Conservation (phyloP, 2,888 invertebrate genomes). For the Serrognathus titanus region DNA sequence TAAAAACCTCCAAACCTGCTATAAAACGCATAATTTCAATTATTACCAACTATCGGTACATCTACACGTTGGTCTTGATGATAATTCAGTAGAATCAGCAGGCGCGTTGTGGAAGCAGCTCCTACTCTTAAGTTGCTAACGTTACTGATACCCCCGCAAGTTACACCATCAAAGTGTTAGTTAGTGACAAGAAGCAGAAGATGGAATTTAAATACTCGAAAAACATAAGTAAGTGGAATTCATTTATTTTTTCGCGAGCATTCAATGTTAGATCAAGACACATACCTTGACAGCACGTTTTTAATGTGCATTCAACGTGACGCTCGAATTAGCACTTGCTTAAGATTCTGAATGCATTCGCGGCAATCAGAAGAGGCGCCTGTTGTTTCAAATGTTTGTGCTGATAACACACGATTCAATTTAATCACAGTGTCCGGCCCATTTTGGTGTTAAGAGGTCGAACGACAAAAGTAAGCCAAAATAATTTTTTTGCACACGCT, state of each 20-base stretch:
- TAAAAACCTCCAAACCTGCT: constrained; percentile 24
- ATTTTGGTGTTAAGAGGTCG: no score
- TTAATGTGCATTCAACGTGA: background rate
- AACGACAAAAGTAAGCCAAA: no score
- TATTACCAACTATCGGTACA: constrained; percentile 6
- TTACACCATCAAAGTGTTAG: no score
- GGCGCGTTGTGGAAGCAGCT: background rate
- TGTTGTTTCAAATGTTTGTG: no score
- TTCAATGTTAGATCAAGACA: constrained; percentile 11
- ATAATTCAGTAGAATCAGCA: background rate
- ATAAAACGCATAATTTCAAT: constrained; percentile 19
- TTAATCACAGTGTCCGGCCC: no score
- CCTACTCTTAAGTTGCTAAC: no score
- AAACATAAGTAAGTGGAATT: constrained; percentile 19
- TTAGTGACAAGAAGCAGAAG: background rate
- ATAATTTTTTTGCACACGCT: no score
- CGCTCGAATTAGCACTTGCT: background rate
- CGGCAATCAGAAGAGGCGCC: no score
- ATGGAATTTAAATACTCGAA: constrained; percentile 18
- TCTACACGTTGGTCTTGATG: background rate
- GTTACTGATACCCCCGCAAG: no score
- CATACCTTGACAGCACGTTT: background rate
- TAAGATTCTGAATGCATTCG: no score
- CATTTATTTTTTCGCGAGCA: background rate
- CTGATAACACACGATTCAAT: no score